A percentile compares a stretch with the other conserved stretches of the same genome.
These are phyloP conservation scores for Zonitis immaculata DNA, from an alignment of 2,888 invertebrate genomes.

Conservation along the genomic window DNA sequence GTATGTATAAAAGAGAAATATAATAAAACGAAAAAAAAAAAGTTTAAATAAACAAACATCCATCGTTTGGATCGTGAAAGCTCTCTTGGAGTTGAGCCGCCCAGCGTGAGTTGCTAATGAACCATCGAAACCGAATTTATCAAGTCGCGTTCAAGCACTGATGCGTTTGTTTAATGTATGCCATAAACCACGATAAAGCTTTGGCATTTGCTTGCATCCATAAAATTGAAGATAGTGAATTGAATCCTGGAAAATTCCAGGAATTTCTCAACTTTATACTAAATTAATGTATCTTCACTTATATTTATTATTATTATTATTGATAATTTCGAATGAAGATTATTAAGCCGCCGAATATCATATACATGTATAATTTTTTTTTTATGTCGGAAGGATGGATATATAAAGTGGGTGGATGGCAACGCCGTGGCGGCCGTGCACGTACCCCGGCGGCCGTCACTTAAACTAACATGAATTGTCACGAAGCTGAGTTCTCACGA, in stretches of 20 bases:
- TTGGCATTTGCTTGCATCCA: slow-evolving; percentile 1
- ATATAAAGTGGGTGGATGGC: slow-evolving; percentile 6
- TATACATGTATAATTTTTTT: too few relatives aligned
- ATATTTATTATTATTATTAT: background rate
- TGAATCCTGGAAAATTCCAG: slow-evolving; percentile 1
- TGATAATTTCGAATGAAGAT: background rate
- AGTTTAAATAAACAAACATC: background rate
- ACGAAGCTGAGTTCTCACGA: slow-evolving; percentile 42
- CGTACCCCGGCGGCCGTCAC: slow-evolving; percentile 30
- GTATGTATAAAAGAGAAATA: background rate
- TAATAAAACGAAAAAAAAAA: background rate
- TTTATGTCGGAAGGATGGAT: background rate
- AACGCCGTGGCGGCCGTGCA: slow-evolving; percentile 15
- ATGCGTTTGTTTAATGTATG: slow-evolving; percentile 34
- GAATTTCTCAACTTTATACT: too few relatives aligned
- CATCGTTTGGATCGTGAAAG: background rate
- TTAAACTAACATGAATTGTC: slow-evolving; percentile 38
- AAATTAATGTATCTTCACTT: too few relatives aligned
- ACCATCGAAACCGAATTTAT: slow-evolving; percentile 39
- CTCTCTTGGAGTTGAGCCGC: slow-evolving; percentile 4
- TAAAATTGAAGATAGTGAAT: background rate
- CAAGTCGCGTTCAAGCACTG: slow-evolving; percentile 34
- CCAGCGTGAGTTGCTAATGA: slow-evolving; percentile 35
- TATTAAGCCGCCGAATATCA: too few relatives aligned
- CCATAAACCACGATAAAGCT: slow-evolving; percentile 40